Evolutionary conservation across 2,113 vertebrate species (phyloP).

Genomic region (Cochlearius cochlearius): DNA sequence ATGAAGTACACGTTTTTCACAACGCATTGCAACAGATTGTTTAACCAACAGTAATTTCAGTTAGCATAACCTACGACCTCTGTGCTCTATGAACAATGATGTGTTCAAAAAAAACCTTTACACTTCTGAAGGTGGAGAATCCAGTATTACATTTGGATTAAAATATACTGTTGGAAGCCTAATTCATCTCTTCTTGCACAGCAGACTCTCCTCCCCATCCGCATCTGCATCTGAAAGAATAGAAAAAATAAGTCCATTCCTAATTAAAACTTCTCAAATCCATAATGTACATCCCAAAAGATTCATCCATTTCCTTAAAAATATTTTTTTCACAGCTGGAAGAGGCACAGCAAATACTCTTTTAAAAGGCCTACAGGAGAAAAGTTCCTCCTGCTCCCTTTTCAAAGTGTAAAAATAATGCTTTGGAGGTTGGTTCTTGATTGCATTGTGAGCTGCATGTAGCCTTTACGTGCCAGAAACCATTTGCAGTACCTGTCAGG

Average conservation of each 20-base stretch:
- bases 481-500: not conserved
- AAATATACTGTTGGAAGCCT: not conserved
- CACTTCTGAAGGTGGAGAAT: not conserved
- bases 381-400: not conserved
- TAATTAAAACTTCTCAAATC: not conserved
- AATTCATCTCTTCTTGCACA: not conserved
- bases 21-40: not conserved
- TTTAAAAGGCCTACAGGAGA: not conserved
- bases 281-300: not conserved
- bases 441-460: not conserved
- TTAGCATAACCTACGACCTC: not conserved
- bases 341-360: not conserved
- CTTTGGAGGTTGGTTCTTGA: not conserved
- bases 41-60: not conserved
- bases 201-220: not conserved
- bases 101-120: not conserved
- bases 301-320: not conserved
- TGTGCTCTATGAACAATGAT: not conserved
- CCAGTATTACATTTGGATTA: not conserved
- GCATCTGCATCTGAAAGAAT: not conserved
- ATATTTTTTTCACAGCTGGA: not conserved
- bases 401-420: not conserved
- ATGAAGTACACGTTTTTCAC: not conserved
- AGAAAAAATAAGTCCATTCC: not conserved
- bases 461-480: not conserved